These are phyloP conservation scores for Peromyscus aztecus DNA, from an alignment of 2,797 vertebrate species.

Conservation along the genomic window DNA sequence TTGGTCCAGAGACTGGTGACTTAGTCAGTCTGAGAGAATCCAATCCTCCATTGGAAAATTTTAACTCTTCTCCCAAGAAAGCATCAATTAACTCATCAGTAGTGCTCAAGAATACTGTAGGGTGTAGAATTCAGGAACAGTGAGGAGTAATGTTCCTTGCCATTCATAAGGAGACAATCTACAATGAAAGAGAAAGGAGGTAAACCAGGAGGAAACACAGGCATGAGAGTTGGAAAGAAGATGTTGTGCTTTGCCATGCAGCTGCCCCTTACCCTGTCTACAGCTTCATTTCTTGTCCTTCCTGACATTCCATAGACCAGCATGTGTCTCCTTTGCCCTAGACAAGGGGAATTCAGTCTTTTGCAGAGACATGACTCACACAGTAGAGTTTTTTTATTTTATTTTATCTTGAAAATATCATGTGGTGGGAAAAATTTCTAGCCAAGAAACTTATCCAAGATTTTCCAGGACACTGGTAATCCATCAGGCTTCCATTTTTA, in stretches of 20 bases:
- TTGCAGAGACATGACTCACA: conserved; percentile 53
- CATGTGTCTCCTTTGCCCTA: conserved; percentile 23
- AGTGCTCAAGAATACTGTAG: neutral
- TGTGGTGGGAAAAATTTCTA: conserved; percentile 26
- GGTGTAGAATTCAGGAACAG: neutral
- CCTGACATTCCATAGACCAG: neutral
- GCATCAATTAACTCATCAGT: neutral
- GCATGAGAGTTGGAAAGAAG: neutral
- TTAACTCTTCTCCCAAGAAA: conserved; percentile 34
- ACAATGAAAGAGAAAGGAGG: neutral
- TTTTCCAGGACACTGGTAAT: neutral
- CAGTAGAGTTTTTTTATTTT: conserved; percentile 11
- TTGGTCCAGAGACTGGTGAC: neutral
- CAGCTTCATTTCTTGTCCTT: neutral
- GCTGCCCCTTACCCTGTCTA: neutral
- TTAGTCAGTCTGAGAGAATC: neutral
- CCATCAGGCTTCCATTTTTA: neutral
- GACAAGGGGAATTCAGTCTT: conserved; percentile 33
- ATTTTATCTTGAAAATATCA: conserved; percentile 58
- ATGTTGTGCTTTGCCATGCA: neutral
- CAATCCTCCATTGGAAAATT: neutral
- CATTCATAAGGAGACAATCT: neutral
- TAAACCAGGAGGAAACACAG: neutral
- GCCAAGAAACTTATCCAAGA: conserved; percentile 38
- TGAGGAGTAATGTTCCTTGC: neutral